A percentile compares a stretch with the other conserved stretches of the same genome.
Evolutionary conservation across 2,888 invertebrate genomes (phyloP).

Genomic region (Norana najaformis): DNA sequence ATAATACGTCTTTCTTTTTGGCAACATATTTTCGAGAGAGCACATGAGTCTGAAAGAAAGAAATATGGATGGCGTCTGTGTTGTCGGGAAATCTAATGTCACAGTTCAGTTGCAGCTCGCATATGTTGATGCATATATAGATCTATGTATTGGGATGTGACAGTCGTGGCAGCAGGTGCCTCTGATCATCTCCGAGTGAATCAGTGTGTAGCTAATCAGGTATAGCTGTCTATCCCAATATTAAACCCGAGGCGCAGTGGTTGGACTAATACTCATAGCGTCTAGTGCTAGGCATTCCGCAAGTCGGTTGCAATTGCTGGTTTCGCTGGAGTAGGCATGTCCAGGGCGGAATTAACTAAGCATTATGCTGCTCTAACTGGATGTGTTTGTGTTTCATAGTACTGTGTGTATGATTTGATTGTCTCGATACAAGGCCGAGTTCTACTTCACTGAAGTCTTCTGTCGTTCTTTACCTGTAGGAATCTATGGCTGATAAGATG

Average conservation of each 20-base stretch:
- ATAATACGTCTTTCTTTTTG: not conserved
- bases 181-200: not conserved
- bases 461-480: not conserved
- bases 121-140: not conserved
- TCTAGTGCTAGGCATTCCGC: not conserved
- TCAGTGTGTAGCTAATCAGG: not conserved
- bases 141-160: not conserved
- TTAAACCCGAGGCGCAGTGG: not conserved
- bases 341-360: not conserved
- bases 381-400: not conserved
- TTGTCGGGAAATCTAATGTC: no score
- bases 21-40: not conserved
- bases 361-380: not conserved
- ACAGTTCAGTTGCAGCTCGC: constrained; percentile 5
- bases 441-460: not conserved
- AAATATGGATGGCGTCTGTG: not conserved
- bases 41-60: not conserved
- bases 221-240: not conserved
- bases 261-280: not conserved
- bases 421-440: no score
- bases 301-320: not conserved
- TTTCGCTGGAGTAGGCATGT: not conserved
- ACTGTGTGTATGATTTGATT: not conserved
- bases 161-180: not conserved
- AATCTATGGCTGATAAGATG: not conserved